phyloP scores from a whole-genome alignment of 2,888 invertebrate genomes.

The Diogma glabrata region DNA sequence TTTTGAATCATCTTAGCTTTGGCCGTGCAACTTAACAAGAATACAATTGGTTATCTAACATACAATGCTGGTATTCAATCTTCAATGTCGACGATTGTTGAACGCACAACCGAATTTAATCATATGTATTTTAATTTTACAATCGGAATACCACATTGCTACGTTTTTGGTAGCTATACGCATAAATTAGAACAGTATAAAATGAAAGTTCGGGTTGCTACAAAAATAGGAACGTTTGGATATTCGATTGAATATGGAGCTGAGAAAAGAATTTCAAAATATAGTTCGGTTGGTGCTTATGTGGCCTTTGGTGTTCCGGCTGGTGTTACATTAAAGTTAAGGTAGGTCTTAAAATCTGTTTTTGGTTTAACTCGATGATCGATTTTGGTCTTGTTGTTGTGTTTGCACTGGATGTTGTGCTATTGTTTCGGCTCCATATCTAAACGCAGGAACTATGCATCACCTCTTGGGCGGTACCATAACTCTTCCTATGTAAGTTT shows the following conservation, averaged over 20 bases:
- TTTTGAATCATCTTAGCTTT: constrained; percentile 57
- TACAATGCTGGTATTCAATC: constrained; percentile 60
- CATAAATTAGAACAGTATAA: constrained; percentile 70
- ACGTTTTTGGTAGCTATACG: constrained; percentile 60
- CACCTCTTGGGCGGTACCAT: no score
- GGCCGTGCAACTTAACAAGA: constrained; percentile 75
- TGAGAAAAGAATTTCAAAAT: constrained; percentile 85
- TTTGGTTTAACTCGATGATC: background rate
- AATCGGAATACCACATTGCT: constrained; percentile 73
- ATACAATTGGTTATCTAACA: constrained; percentile 79
- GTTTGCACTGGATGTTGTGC: no score
- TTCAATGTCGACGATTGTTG: constrained; percentile 69
- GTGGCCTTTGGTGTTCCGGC: constrained; percentile 75
- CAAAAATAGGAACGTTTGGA: constrained; percentile 78
- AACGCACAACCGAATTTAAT: constrained; percentile 60
- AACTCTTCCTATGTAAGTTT: no score
- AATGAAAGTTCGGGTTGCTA: constrained; percentile 59
- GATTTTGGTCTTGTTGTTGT: no score
- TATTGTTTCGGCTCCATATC: no score
- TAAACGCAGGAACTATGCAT: no score
- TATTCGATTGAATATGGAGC: constrained; percentile 80
- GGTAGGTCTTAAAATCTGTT: constrained; percentile 41
- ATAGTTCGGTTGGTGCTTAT: constrained; percentile 75
- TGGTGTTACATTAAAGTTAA: constrained; percentile 80
- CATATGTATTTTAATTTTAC: constrained; percentile 61